A percentile compares a stretch with the other conserved stretches of the same genome.
These are phyloP conservation scores for Ariolimax columbianus DNA, from an alignment of 2,888 invertebrate species.

Conservation along the genomic window DNA sequence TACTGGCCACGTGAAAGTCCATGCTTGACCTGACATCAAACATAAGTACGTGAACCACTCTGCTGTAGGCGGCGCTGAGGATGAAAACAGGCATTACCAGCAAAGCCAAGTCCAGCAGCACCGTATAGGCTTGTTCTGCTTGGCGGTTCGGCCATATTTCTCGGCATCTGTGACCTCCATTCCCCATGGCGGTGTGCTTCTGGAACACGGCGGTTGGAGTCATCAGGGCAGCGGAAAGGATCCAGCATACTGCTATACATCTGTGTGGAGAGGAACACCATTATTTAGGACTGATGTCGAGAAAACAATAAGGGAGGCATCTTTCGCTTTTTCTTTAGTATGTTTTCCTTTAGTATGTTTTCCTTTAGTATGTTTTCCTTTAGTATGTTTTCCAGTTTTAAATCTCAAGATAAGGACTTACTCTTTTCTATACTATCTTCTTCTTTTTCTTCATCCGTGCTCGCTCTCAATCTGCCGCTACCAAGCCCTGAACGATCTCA, in stretches of 20 bases:
- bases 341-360: too few relatives aligned
- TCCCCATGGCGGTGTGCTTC: slow-evolving; percentile 52
- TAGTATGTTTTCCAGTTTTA: too few relatives aligned
- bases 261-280: slow-evolving; percentile 78
- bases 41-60: slow-evolving; percentile 77
- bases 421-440: too few relatives aligned
- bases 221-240: slow-evolving; percentile 84
- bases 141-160: slow-evolving; percentile 74
- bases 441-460: too few relatives aligned
- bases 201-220: slow-evolving; percentile 82
- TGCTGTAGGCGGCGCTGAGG: slow-evolving; percentile 86
- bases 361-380: too few relatives aligned
- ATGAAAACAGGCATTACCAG: slow-evolving; percentile 87
- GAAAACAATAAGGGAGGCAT: too few relatives aligned
- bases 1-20: slow-evolving; percentile 26
- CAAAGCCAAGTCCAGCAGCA: slow-evolving; percentile 86
- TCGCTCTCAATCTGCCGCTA: too few relatives aligned
- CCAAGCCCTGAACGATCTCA: too few relatives aligned
- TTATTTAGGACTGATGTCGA: too few relatives aligned
- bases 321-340: too few relatives aligned
- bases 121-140: slow-evolving; percentile 85
- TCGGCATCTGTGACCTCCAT: slow-evolving; percentile 60
- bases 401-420: too few relatives aligned
- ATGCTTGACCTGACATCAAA: slow-evolving; percentile 71
- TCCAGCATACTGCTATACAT: slow-evolving; percentile 77